Evolutionary conservation across 64 coral and sea anemone species (phyloP).

Genomic region (Acropora yongei): DNA sequence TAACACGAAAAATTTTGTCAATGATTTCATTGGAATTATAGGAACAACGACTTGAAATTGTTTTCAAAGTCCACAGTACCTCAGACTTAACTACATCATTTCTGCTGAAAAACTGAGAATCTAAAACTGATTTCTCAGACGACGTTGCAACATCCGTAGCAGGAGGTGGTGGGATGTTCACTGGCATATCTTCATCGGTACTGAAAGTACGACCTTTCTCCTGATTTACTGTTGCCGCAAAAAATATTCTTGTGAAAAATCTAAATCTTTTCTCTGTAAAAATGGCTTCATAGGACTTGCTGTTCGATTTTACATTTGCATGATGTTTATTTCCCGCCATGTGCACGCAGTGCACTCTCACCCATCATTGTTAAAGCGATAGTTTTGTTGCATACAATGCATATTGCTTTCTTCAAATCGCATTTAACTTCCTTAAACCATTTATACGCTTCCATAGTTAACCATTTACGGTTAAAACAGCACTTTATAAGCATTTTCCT

Average conservation of each 20-base stretch:
- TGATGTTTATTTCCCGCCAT: not conserved
- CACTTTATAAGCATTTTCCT: too few species aligned
- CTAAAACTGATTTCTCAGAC: slow-evolving; percentile 36
- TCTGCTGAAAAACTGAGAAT: slow-evolving; percentile 56
- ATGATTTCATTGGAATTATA: slow-evolving; percentile 56
- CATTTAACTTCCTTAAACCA: too few species aligned
- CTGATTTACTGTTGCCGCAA: slow-evolving; percentile 1
- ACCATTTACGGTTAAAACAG: too few species aligned
- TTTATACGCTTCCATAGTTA: too few species aligned
- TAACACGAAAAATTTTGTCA: slow-evolving; percentile 34
- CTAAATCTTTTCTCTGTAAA: slow-evolving; percentile 40
- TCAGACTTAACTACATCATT: slow-evolving; percentile 28
- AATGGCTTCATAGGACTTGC: slow-evolving; percentile 23
- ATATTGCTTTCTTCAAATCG: slow-evolving; percentile 24
- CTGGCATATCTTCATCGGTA: slow-evolving; percentile 30
- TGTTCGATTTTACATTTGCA: slow-evolving; percentile 23
- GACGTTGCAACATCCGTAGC: not conserved
- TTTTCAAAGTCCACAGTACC: too few species aligned
- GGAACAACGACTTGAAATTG: too few species aligned
- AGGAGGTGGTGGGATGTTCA: slow-evolving; percentile 46
- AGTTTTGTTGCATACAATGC: not conserved
- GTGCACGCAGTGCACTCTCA: not conserved
- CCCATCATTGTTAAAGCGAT: slow-evolving; percentile 11
- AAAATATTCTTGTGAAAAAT: slow-evolving; percentile 29
- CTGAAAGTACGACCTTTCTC: not conserved